Percentiles rank a stretch among this genome's conserved stretches.
Evolutionary conservation across 2,113 vertebrate genomes (phyloP).

Genomic region (Oenanthe oenanthe): DNA sequence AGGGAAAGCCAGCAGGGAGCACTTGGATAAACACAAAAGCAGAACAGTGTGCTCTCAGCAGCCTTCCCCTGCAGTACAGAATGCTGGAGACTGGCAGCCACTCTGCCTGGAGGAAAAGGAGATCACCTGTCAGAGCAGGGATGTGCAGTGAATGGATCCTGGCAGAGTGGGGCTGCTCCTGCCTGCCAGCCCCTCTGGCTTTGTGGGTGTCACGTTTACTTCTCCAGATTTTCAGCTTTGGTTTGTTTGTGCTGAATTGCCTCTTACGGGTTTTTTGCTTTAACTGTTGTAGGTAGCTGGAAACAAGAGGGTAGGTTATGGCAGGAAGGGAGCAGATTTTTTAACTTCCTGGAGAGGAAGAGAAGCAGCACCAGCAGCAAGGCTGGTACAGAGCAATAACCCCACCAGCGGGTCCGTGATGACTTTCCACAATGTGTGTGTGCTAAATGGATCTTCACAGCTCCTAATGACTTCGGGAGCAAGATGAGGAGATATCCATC

Average conservation of each 20-base stretch:
- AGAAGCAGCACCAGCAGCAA: neutral
- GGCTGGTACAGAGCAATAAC: neutral
- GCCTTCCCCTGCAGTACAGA: too few species aligned
- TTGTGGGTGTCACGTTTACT: neutral
- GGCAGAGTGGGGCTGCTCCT: neutral
- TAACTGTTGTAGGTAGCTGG: neutral
- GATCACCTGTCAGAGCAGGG: neutral
- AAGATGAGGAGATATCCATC: neutral
- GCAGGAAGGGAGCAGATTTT: neutral
- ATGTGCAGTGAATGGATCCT: neutral
- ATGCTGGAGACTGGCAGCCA: neutral
- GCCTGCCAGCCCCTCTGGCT: neutral
- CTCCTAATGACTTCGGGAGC: neutral
- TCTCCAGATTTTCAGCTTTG: neutral
- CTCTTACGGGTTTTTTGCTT: neutral
- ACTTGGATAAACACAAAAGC: neutral
- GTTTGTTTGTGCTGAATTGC: neutral
- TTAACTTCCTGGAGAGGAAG: neutral
- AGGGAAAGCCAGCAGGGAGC: neutral
- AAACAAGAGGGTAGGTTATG: neutral
- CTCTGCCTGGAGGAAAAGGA: neutral
- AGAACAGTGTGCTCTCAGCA: neutral
- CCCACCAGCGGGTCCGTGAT: rapidly evolving
- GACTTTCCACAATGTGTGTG: neutral
- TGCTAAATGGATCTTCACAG: neutral